phyloP scores from a whole-genome alignment of 2,888 invertebrate genomes.

The Clanis bilineata region DNA sequence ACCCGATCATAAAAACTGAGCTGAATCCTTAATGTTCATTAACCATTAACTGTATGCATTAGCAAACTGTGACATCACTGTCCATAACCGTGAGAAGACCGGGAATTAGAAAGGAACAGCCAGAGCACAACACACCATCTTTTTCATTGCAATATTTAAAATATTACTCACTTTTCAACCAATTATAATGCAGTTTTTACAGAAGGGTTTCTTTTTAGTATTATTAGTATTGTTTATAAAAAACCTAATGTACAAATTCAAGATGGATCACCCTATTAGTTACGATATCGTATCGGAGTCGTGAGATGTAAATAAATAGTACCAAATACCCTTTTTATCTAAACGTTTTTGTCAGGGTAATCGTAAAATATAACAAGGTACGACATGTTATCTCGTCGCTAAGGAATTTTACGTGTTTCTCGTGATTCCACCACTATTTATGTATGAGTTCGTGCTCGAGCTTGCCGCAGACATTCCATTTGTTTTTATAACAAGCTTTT shows the following conservation, averaged over 20 bases:
- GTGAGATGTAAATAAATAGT: background rate
- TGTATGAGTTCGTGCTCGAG: background rate
- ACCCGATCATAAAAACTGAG: no score
- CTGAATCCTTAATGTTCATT: no score
- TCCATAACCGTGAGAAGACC: no score
- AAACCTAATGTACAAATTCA: background rate
- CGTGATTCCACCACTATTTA: background rate
- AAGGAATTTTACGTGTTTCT: slow-evolving; percentile 12
- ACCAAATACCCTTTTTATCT: slow-evolving; percentile 14
- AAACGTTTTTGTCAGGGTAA: slow-evolving; percentile 15
- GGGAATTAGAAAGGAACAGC: no score
- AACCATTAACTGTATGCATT: no score
- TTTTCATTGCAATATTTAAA: no score
- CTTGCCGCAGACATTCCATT: background rate
- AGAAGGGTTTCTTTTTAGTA: no score
- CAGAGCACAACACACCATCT: no score
- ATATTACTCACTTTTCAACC: no score
- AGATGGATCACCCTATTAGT: no score
- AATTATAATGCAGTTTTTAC: no score
- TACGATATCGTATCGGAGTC: slow-evolving; percentile 6
- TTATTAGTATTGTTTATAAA: background rate
- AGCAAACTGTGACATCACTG: no score
- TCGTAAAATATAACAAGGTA: slow-evolving; percentile 17
- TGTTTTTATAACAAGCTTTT: slow-evolving; percentile 1
- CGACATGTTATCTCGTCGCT: slow-evolving; percentile 11